Evolutionary conservation across 2,797 vertebrate species (phyloP).

Genomic region (Rhincodon typus): DNA sequence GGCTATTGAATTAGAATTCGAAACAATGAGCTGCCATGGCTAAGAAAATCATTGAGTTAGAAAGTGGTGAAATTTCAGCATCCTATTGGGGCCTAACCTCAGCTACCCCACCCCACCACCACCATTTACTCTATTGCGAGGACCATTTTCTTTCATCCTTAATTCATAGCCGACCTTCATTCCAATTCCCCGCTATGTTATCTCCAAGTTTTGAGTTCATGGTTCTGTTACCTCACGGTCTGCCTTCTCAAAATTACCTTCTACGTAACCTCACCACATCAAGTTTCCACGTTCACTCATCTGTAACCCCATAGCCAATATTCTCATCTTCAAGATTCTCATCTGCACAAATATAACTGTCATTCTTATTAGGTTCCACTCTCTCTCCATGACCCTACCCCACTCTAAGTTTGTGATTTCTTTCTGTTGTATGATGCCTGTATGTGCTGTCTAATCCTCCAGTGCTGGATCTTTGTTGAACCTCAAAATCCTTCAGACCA

Average conservation of each 20-base stretch:
- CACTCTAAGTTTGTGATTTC: not conserved
- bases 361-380: not conserved
- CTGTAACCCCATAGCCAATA: not conserved
- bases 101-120: not conserved
- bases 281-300: not conserved
- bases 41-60: not conserved
- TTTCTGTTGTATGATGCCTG: not conserved
- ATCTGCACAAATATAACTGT: not conserved
- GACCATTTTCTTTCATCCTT: not conserved
- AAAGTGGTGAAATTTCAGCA: not conserved
- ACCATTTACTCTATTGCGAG: not conserved
- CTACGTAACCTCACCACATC: not conserved
- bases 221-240: not conserved
- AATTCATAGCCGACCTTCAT: not conserved
- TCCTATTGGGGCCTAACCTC: not conserved
- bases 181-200: too few relatives aligned
- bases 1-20: not conserved
- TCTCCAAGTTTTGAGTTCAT: not conserved
- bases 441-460: too few relatives aligned
- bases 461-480: too few relatives aligned
- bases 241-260: not conserved
- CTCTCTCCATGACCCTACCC: not conserved
- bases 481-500: too few relatives aligned
- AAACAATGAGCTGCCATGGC: not conserved
- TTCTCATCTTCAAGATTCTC: not conserved